These are phyloP conservation scores for Aeoliscus strigatus DNA, from an alignment of 2,797 vertebrate species.

Conservation along the genomic window DNA sequence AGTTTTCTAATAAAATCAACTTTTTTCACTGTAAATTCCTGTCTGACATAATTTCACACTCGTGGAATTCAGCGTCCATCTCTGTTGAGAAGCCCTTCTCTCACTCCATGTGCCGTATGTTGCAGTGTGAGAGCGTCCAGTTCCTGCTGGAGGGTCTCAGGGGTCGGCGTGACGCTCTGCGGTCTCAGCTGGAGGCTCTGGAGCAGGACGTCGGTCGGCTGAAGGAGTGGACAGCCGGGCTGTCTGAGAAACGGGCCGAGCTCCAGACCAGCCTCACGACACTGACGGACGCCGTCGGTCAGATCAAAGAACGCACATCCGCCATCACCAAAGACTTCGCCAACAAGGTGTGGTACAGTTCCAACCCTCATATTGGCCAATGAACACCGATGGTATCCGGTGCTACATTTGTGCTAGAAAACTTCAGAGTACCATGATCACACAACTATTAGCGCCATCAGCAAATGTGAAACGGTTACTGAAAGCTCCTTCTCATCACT, in stretches of 20 bases:
- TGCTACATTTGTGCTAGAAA: too few relatives aligned
- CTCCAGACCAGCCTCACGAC: conserved; percentile 73
- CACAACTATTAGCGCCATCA: too few relatives aligned
- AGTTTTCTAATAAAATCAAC: conserved; percentile 31
- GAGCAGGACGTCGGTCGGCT: conserved; percentile 74
- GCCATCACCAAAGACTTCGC: conserved; percentile 74
- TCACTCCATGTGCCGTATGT: conserved; percentile 36
- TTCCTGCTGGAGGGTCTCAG: conserved; percentile 71
- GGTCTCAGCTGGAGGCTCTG: conserved; percentile 71
- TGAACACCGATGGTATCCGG: too few relatives aligned
- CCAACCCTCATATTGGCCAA: too few relatives aligned
- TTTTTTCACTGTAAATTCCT: background rate
- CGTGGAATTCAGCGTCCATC: background rate
- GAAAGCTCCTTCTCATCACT: too few relatives aligned
- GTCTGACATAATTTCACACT: background rate
- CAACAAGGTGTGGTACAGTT: conserved; percentile 64
- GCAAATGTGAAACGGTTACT: too few relatives aligned
- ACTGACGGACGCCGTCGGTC: conserved; percentile 74
- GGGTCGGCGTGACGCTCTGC: conserved; percentile 53
- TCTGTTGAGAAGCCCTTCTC: too few relatives aligned
- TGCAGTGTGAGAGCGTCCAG: conserved; percentile 80
- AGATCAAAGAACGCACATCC: conserved; percentile 72
- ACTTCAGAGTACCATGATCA: too few relatives aligned
- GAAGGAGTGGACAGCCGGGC: conserved; percentile 71
- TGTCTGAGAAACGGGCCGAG: conserved; percentile 69